Conservation (phyloP, 2,888 invertebrate species). For the Drosophila limbata region DNA sequence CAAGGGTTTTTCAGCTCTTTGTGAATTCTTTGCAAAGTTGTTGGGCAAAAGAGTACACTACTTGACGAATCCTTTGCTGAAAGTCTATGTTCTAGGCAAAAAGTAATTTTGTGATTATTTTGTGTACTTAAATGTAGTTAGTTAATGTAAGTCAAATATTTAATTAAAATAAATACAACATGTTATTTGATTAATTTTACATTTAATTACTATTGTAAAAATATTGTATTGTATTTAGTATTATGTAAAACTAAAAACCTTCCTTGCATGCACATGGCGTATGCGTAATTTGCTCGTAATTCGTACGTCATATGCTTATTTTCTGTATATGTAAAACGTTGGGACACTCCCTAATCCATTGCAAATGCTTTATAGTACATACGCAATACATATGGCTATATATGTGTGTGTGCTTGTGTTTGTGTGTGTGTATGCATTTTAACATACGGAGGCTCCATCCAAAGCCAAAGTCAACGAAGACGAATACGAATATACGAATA, state of each 20-base stretch:
- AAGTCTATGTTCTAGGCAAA: constrained; percentile 26
- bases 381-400: constrained; percentile 10
- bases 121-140: background rate
- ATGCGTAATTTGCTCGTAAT: constrained; percentile 54
- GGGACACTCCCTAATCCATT: constrained; percentile 63
- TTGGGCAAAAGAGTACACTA: constrained; percentile 25
- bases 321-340: constrained; percentile 24
- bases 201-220: too few relatives aligned
- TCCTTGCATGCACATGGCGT: constrained; percentile 45
- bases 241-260: constrained; percentile 1
- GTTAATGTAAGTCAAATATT: background rate
- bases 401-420: constrained; percentile 27
- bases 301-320: constrained; percentile 36
- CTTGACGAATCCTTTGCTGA: constrained; percentile 28
- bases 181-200: background rate
- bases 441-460: constrained; percentile 38
- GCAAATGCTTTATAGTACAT: constrained; percentile 5
- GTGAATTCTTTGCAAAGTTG: constrained; percentile 37
- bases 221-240: too few relatives aligned
- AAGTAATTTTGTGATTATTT: constrained; percentile 16
- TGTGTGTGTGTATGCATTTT: constrained; percentile 32
- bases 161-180: background rate
- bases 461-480: constrained; percentile 21
- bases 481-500: constrained; percentile 42
- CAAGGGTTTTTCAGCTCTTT: constrained; percentile 45